Evolutionary conservation across 2,888 invertebrate species (phyloP).

Genomic region (Polydrusus cervinus): DNA sequence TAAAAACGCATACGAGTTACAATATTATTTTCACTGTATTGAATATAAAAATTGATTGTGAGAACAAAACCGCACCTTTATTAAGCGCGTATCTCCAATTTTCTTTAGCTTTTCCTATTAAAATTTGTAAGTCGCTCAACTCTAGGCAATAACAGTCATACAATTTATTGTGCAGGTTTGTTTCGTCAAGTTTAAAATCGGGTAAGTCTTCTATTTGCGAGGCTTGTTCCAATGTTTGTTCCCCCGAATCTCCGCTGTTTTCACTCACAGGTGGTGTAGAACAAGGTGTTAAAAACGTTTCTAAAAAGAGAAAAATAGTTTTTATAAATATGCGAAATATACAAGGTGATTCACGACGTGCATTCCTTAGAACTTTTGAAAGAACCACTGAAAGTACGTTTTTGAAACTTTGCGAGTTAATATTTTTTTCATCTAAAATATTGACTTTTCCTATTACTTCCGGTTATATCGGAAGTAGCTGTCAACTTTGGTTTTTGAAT

Average conservation of each 20-base stretch:
- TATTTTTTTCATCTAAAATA: too few relatives aligned
- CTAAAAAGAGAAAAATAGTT: slow-evolving; percentile 63
- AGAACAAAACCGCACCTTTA: slow-evolving; percentile 74
- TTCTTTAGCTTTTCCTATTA: slow-evolving; percentile 91
- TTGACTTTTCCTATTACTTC: too few relatives aligned
- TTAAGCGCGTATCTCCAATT: slow-evolving; percentile 92
- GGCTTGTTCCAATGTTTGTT: slow-evolving; percentile 66
- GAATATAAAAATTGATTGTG: too few relatives aligned
- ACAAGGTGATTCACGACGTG: too few relatives aligned
- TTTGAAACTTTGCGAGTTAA: too few relatives aligned
- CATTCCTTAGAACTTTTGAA: too few relatives aligned
- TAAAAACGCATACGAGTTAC: slow-evolving; percentile 15
- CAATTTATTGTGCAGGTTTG: slow-evolving; percentile 78
- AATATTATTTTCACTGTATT: too few relatives aligned
- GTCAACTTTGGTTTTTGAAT: too few relatives aligned
- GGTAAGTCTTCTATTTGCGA: slow-evolving; percentile 63
- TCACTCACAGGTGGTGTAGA: slow-evolving; percentile 90
- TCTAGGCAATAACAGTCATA: slow-evolving; percentile 88
- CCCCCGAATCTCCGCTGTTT: slow-evolving; percentile 73
- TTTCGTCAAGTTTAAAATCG: slow-evolving; percentile 72
- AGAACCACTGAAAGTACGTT: too few relatives aligned
- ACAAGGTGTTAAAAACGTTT: slow-evolving; percentile 88
- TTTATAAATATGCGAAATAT: too few relatives aligned
- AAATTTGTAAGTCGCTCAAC: slow-evolving; percentile 87
- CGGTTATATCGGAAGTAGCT: too few relatives aligned